These are phyloP conservation scores for Anolis carolinensis DNA, from an alignment of 2,113 vertebrate species.

Conservation along the genomic window DNA sequence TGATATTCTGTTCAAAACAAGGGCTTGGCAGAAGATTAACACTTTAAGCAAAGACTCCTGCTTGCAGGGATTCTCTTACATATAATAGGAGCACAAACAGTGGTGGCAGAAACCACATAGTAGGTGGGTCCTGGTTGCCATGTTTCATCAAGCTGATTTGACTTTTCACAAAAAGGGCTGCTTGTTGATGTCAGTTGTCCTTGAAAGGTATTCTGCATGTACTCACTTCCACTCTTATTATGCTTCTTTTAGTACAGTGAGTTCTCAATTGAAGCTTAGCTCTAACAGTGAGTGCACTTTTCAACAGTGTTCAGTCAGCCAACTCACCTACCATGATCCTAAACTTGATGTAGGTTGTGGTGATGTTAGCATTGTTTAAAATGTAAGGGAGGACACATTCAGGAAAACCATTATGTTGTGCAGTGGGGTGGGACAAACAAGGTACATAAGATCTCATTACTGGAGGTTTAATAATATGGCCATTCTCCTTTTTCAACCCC, in stretches of 20 bases:
- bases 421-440: no score
- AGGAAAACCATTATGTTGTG: no score
- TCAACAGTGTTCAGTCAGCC: background rate
- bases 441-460: no score
- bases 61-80: conserved; percentile 19
- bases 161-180: background rate
- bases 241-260: background rate
- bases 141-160: background rate
- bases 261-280: background rate
- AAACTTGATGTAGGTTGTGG: background rate
- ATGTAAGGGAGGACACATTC: background rate
- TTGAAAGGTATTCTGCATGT: background rate
- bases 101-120: background rate
- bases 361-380: background rate
- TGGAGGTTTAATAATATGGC: no score
- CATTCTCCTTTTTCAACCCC: no score
- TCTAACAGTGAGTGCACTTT: background rate
- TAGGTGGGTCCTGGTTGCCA: background rate
- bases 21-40: conserved; percentile 31
- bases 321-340: background rate
- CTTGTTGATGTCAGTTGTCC: background rate
- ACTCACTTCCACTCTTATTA: background rate
- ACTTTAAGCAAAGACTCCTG: conserved; percentile 9
- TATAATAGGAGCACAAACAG: background rate
- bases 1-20: conserved; percentile 29